Evolutionary conservation across 2,888 invertebrate species (phyloP).

Genomic region (Pristionchus japonicus): DNA sequence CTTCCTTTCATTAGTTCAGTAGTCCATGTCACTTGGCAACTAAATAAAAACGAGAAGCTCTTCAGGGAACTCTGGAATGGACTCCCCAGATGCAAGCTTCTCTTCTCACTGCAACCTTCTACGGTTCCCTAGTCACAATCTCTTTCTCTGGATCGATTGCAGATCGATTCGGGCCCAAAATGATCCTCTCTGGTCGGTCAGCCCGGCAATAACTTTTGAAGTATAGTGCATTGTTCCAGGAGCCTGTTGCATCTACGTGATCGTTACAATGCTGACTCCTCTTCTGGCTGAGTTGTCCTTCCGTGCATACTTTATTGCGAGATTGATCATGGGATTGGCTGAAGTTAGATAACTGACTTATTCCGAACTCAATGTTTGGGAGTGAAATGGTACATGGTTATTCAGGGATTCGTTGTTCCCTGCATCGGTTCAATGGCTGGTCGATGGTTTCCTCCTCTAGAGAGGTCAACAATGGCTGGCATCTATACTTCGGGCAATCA

Average conservation of each 20-base stretch:
- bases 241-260: neutral
- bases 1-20: neutral
- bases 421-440: constrained; percentile 55
- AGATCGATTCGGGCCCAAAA: constrained; percentile 64
- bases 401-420: constrained; percentile 65
- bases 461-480: constrained; percentile 61
- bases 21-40: neutral
- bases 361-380: too few species aligned
- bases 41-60: neutral
- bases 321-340: neutral
- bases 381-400: too few species aligned
- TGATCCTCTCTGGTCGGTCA: constrained; percentile 8
- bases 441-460: constrained; percentile 64
- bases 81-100: constrained; percentile 60
- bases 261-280: neutral
- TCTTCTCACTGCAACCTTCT: constrained; percentile 63
- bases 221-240: neutral
- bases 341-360: too few species aligned
- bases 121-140: constrained; percentile 63
- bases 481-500: constrained; percentile 69
- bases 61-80: constrained; percentile 63
- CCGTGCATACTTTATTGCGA: neutral
- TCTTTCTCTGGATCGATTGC: constrained; percentile 60
- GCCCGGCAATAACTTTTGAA: too few species aligned
- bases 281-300: neutral